Percentiles rank a stretch among this genome's conserved stretches.
phyloP scores from a whole-genome alignment of 2,113 vertebrate species.

The Paradisaea rubra region DNA sequence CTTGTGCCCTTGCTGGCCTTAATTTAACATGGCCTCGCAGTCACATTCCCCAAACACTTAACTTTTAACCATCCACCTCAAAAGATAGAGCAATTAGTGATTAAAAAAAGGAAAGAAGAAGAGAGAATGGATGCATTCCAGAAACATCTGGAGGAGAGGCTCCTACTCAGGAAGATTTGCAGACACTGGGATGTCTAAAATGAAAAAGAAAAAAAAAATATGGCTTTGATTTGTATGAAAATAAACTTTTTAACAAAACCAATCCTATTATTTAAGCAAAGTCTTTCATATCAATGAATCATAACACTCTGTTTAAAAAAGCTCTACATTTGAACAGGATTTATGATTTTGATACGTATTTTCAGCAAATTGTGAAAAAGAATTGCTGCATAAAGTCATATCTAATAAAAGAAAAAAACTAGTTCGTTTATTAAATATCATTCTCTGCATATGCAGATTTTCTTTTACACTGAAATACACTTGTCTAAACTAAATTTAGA shows the following conservation, averaged over 20 bases:
- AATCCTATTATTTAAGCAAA: not conserved
- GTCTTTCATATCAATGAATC: not conserved
- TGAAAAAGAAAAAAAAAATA: slow-evolving; percentile 27
- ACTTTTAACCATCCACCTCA: slow-evolving; percentile 43
- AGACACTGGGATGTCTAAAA: slow-evolving; percentile 43
- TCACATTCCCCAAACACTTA: slow-evolving; percentile 53
- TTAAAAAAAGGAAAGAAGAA: not conserved
- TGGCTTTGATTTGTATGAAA: slow-evolving; percentile 21
- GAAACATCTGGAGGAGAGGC: slow-evolving; percentile 62
- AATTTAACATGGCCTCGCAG: slow-evolving; percentile 48
- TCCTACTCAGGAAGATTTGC: slow-evolving; percentile 21
- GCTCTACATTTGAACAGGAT: not conserved
- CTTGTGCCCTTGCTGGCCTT: slow-evolving; percentile 44
- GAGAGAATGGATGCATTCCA: slow-evolving; percentile 46
- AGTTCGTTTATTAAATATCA: not conserved
- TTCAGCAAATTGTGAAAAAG: not conserved
- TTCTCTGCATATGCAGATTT: not conserved
- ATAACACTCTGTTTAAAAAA: not conserved
- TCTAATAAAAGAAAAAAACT: not conserved
- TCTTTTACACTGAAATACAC: not conserved
- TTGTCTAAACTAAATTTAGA: not conserved
- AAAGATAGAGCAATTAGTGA: slow-evolving; percentile 53
- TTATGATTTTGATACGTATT: not conserved
- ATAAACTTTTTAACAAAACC: not conserved
- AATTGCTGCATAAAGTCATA: not conserved